Evolutionary conservation across 2,113 vertebrate species (phyloP).

Genomic region (Oreochromis niloticus): DNA sequence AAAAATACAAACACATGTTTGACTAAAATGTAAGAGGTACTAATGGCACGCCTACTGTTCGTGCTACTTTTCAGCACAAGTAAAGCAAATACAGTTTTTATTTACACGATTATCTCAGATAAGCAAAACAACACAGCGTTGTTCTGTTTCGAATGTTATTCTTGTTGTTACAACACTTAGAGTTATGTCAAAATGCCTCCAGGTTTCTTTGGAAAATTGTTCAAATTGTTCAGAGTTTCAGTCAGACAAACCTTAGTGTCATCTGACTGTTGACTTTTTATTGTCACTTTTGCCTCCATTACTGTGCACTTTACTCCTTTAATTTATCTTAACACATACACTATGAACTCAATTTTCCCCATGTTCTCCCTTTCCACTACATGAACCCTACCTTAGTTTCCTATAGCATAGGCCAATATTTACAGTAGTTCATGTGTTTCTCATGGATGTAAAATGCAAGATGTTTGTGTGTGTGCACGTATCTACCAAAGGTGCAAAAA

Average conservation of each 20-base stretch:
- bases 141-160: too few species aligned
- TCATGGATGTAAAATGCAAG: accelerated
- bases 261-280: not conserved
- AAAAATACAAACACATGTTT: not conserved
- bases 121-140: too few species aligned
- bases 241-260: not conserved
- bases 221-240: not conserved
- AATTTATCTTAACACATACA: not conserved
- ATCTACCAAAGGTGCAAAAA: not conserved
- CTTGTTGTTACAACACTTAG: too few species aligned
- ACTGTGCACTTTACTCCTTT: not conserved
- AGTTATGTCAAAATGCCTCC: too few species aligned
- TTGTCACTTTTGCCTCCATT: not conserved
- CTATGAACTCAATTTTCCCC: not conserved
- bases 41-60: not conserved
- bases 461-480: not conserved
- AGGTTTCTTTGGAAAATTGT: too few species aligned
- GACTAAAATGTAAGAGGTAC: not conserved
- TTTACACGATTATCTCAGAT: too few species aligned
- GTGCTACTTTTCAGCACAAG: not conserved
- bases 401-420: not conserved
- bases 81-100: not conserved
- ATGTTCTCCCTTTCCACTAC: not conserved
- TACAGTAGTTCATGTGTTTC: not conserved
- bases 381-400: not conserved